Base-by-base conservation (phyloP, 2,797 vertebrate species). In the Lophura swinhoii region DNA sequence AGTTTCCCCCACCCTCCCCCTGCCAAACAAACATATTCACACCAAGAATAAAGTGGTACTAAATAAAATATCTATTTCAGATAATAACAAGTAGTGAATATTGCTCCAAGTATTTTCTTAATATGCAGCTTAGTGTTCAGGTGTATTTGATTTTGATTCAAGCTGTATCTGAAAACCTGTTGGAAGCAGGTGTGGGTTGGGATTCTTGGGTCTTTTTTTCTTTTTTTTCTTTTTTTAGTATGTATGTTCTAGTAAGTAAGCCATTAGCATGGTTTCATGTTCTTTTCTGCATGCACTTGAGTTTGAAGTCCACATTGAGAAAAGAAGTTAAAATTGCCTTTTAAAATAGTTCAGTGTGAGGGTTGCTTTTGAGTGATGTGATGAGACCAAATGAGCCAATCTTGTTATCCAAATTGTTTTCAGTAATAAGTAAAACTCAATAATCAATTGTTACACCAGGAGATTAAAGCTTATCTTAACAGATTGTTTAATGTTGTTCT, bases 361-460 rank as follows among this genome's bases (percentile, higher is more conserved):
- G 29, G 17, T 43, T 92, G 33, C 35, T 77, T 81, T 78, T 83
- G 18, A 71, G 37, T 37, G 35, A 67, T 14, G 24, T 67, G 23
- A 35, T 75, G 37, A 78, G 51, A 70, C 10, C 14, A 78, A 84
- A 81, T 73, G 39, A 97, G 64, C 29, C 29, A 83, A 87, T 60
- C 6, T 26, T 75, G 56, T 90, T 96, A 88, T 64, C 44, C 63
- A 73, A 62, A 91, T 44, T 77, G 60, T 87, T 58, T 96, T 93
- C 93, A 79, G 89, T 79, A 90, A 82, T 69, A 93, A 73, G 78
- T 74, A 75, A 81, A 84, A 37, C 37, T 37, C 37, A 37, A 58
- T n/a, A 59, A 37, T 85, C 59, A 73, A 39, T 83, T 94, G 48
- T 91, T 82, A 83, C 55, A 71, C 51, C 8, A 17, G 77, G 78